These are phyloP conservation scores for Platalea minor DNA, from an alignment of 2,797 vertebrate genomes.

Conservation along the genomic window DNA sequence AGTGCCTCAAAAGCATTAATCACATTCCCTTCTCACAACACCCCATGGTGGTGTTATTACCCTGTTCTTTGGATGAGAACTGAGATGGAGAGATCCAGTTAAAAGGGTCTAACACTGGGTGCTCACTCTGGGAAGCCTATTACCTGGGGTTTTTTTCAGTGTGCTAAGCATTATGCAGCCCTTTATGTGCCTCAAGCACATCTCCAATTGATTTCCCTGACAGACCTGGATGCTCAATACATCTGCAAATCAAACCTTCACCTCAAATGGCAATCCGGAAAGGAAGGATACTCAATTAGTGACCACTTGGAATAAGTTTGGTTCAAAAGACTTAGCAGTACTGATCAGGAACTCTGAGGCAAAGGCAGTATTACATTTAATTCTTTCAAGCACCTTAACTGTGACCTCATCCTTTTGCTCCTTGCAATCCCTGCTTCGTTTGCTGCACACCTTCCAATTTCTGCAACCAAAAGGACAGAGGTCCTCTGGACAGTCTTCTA, in stretches of 20 bases:
- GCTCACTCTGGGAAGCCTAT: not conserved
- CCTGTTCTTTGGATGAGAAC: not conserved
- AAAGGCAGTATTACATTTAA: not conserved
- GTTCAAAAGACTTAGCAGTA: not conserved
- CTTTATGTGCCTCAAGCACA: not conserved
- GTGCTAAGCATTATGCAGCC: not conserved
- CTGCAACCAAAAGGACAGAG: not conserved
- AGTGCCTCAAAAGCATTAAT: conserved; percentile 7
- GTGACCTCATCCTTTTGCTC: not conserved
- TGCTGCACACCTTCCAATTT: not conserved
- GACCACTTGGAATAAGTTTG: not conserved
- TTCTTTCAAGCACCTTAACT: not conserved
- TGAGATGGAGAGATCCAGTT: not conserved
- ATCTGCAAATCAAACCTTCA: not conserved
- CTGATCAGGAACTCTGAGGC: not conserved
- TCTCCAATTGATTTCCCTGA: not conserved
- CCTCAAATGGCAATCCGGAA: not conserved
- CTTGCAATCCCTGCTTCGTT: not conserved
- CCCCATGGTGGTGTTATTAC: not conserved
- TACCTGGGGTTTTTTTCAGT: not conserved
- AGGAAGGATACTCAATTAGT: not conserved
- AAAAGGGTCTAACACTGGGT: not conserved
- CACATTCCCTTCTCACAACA: not conserved
- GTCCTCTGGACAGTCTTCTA: conserved; percentile 18
- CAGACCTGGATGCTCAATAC: not conserved